Evolutionary conservation across 1,140 invertebrate genomes (phyloP), one percentile per base, ranked within the genome.

Genomic region (Cepaea nemoralis): DNA sequence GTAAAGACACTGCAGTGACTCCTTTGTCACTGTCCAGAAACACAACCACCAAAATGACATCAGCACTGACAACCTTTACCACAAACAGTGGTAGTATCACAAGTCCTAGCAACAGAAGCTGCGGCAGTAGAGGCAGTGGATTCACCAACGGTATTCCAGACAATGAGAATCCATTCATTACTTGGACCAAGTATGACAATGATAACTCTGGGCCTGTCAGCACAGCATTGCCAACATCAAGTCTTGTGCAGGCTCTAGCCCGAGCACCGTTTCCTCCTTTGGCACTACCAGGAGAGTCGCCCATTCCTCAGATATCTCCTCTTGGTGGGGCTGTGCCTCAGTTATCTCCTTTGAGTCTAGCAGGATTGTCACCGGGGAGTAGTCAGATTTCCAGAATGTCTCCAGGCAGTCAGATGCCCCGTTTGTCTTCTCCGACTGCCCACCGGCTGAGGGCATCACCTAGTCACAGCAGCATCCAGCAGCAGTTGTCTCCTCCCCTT

Each of bases 151-250:
- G 78, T 8, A 80, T 80, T 39, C 66, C 66, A 55, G 78, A 80
- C 69, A 80, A 35, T 55, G 78, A 80, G 42, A 80, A 80, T 55
- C 78, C 78, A 33, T 80, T 80, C 69, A 80, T 80, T n/a, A 80
- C 78, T 1, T 80, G 78, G 78, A 80, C 78, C 37, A 80, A 80
- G 48, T 80, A 73, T 73, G 78, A 80, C 39, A 69, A 80, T 63
- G 78, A 80, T 48, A 80, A 71, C 42, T 71, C 42, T 16, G 48
- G 33, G 0, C 67, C 67, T 22, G 6, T 80, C 1, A 50, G 19
- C 35, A 37, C 78, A 1, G 14, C 67, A 8, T 42, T 80, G 12
- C 78, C 78, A 39, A 37, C 78, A 67, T 80, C 78, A 35, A 80
- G 67, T 55, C 78, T 80, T 35, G 78, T 80, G 6, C 66, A 73